Conservation (phyloP, 1,140 invertebrate species). For the Adoxophyes honmai region DNA sequence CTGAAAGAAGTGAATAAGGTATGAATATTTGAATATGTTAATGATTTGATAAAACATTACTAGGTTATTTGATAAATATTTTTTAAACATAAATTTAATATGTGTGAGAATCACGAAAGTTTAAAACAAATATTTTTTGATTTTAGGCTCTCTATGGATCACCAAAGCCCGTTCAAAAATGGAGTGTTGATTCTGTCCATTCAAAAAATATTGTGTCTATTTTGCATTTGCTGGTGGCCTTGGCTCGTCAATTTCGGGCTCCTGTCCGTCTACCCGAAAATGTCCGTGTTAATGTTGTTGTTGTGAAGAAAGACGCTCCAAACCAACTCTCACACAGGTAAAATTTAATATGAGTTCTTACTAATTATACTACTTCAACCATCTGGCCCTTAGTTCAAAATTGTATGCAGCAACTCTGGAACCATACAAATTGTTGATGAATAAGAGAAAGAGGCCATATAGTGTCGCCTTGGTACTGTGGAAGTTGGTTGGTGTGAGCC, state of each 20-base stretch:
- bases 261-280: slow-evolving; percentile 97
- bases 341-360: neutral
- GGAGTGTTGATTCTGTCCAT: slow-evolving; percentile 97
- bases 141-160: slow-evolving; percentile 79
- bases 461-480: too few relatives aligned
- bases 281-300: slow-evolving; percentile 92
- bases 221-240: slow-evolving; percentile 93
- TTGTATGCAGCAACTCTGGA: too few relatives aligned
- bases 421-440: too few relatives aligned
- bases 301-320: slow-evolving; percentile 85
- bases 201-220: slow-evolving; percentile 98
- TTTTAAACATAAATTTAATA: too few relatives aligned
- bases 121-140: slow-evolving; percentile 14
- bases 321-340: slow-evolving; percentile 70
- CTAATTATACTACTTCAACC: neutral
- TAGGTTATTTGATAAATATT: too few relatives aligned
- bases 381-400: too few relatives aligned
- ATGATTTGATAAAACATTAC: too few relatives aligned
- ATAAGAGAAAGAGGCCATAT: too few relatives aligned
- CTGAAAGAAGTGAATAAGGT: slow-evolving; percentile 90
- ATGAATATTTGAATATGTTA: slow-evolving; percentile 17
- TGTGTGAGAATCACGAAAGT: too few relatives aligned
- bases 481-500: too few relatives aligned
- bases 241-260: slow-evolving; percentile 96
- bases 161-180: slow-evolving; percentile 81